phyloP scores from a whole-genome alignment of 2,797 vertebrate species.

The Hipposideros larvatus region DNA sequence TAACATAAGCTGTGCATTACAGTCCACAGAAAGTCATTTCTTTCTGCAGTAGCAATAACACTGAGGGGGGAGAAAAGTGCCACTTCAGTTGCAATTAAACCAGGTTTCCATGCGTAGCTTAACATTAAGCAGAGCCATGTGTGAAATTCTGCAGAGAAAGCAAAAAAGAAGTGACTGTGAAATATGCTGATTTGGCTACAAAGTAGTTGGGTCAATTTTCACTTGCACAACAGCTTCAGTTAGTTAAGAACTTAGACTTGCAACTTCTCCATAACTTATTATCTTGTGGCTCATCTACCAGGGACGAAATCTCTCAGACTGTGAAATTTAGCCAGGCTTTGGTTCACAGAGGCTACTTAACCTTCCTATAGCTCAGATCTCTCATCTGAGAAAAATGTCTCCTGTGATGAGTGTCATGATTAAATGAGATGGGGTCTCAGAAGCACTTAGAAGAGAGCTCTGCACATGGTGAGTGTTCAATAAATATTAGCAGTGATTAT shows the following conservation, averaged over 20 bases:
- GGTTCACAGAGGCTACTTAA: neutral
- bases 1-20: neutral
- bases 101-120: slow-evolving; percentile 62
- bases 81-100: slow-evolving; percentile 67
- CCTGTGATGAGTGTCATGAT: neutral
- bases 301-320: neutral
- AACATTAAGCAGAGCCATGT: slow-evolving; percentile 68
- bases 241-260: slow-evolving; percentile 19
- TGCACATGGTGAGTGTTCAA: neutral
- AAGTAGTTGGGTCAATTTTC: slow-evolving; percentile 61
- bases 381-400: neutral
- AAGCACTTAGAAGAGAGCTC: neutral
- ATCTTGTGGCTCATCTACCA: neutral
- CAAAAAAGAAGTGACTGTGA: slow-evolving; percentile 64
- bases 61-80: neutral
- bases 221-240: neutral
- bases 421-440: neutral
- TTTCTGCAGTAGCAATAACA: neutral
- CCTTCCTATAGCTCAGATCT: neutral
- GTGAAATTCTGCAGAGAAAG: slow-evolving; percentile 64
- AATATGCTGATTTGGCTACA: slow-evolving; percentile 73
- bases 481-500: neutral
- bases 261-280: neutral
- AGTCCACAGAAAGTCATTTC: neutral
- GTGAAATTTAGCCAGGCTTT: slow-evolving; percentile 35